These are phyloP conservation scores for Palythoa heliodiscus DNA, from an alignment of 92 coral and sea anemone genomes.

Conservation along the genomic window DNA sequence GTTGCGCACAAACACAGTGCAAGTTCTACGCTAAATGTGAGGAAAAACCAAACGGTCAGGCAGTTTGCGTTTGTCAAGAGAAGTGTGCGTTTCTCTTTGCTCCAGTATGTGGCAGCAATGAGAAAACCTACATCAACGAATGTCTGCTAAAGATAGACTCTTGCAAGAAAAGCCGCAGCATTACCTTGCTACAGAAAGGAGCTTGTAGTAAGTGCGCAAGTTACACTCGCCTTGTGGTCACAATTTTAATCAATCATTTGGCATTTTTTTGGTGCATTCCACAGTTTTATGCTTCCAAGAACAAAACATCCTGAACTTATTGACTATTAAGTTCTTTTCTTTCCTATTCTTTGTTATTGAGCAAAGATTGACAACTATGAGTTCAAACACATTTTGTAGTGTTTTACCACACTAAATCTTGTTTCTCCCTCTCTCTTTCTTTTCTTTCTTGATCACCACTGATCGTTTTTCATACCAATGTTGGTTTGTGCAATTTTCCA, in stretches of 20 bases:
- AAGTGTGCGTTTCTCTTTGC: conserved; percentile 72
- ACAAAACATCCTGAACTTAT: too few relatives aligned
- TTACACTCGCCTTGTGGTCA: background rate
- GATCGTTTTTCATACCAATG: too few relatives aligned
- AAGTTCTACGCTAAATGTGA: conserved; percentile 81
- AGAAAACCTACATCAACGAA: conserved; percentile 89
- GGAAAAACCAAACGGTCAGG: conserved; percentile 75
- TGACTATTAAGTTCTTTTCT: too few relatives aligned
- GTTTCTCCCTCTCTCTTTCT: too few relatives aligned
- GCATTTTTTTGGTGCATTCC: background rate
- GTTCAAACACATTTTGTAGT: too few relatives aligned
- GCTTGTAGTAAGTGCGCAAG: conserved; percentile 78
- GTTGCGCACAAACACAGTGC: conserved; percentile 80
- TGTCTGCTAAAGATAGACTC: conserved; percentile 85
- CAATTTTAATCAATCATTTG: background rate
- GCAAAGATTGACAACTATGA: too few relatives aligned
- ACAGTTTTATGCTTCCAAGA: too few relatives aligned
- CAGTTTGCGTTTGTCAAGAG: conserved; percentile 80
- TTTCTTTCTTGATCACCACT: too few relatives aligned
- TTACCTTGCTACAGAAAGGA: conserved; percentile 76
- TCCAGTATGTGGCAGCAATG: conserved; percentile 95
- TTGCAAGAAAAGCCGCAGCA: conserved; percentile 75
- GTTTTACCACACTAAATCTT: too few relatives aligned
- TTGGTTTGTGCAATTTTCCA: too few relatives aligned
- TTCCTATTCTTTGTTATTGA: too few relatives aligned